These are phyloP conservation scores for Urocyon cinereoargenteus DNA, from an alignment of 2,797 vertebrate genomes.

Conservation along the genomic window DNA sequence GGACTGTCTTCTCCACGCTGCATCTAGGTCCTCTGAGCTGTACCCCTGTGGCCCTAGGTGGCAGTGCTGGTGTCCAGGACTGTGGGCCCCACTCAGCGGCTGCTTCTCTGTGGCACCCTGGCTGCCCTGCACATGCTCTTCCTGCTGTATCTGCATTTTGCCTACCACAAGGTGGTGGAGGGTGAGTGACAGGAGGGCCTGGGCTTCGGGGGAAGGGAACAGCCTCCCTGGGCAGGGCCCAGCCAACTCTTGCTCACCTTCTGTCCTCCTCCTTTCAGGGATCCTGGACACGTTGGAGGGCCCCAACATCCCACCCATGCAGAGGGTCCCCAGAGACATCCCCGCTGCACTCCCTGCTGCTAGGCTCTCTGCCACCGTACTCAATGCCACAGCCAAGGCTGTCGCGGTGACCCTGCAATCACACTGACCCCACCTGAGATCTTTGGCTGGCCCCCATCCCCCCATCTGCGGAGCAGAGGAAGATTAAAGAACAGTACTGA, in stretches of 20 bases:
- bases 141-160: slow-evolving; percentile 98
- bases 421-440: slow-evolving; percentile 79
- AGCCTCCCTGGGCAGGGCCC: background rate
- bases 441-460: background rate
- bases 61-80: slow-evolving; percentile 95
- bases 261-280: slow-evolving; percentile 87
- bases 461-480: slow-evolving; percentile 40
- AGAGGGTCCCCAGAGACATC: slow-evolving; percentile 95
- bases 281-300: slow-evolving; percentile 95
- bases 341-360: slow-evolving; percentile 85
- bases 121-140: slow-evolving; percentile 97
- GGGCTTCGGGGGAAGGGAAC: background rate
- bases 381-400: slow-evolving; percentile 90
- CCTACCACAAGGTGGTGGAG: slow-evolving; percentile 98
- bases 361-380: slow-evolving; percentile 69
- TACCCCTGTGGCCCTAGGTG: slow-evolving; percentile 87
- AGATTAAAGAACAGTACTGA: slow-evolving; percentile 66
- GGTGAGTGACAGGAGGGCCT: slow-evolving; percentile 87
- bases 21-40: background rate
- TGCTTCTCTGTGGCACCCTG: slow-evolving; percentile 94
- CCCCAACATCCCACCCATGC: slow-evolving; percentile 93
- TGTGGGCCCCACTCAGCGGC: slow-evolving; percentile 95
- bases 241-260: background rate
- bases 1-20: background rate
- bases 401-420: slow-evolving; percentile 84